Evolutionary conservation across 2,113 vertebrate species (phyloP).

Genomic region (Dicentrarchus labrax): DNA sequence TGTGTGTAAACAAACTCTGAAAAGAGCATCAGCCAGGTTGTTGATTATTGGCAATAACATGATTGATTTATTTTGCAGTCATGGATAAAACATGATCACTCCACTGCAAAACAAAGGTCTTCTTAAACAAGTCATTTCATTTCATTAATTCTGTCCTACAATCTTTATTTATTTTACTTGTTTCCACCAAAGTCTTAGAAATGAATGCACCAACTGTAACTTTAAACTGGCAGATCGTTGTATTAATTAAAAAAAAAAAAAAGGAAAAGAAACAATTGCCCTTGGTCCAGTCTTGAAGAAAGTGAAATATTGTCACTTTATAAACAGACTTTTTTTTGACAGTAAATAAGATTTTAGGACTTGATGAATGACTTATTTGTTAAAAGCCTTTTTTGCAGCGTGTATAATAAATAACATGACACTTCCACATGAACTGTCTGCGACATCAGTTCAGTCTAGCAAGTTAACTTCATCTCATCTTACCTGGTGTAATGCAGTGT

Average conservation of each 20-base stretch:
- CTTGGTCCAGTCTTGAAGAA: conserved; percentile 1
- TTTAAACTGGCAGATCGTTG: conserved; percentile 23
- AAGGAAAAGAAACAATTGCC: conserved; percentile 14
- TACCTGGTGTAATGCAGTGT: conserved; percentile 48
- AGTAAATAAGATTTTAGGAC: conserved; percentile 44
- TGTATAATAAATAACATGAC: conserved; percentile 68
- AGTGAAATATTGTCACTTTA: conserved; percentile 12
- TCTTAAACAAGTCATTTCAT: conserved; percentile 31
- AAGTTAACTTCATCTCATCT: conserved; percentile 30
- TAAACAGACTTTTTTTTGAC: neutral
- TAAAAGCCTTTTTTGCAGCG: conserved; percentile 47
- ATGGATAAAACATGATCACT: conserved; percentile 73
- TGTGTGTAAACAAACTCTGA: conserved; percentile 84
- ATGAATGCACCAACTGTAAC: conserved; percentile 2
- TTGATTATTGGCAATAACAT: conserved; percentile 76
- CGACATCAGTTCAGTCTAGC: conserved; percentile 52
- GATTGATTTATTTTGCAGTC: conserved; percentile 70
- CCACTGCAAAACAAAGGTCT: conserved; percentile 45
- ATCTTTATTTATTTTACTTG: neutral
- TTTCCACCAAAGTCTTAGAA: conserved; percentile 12
- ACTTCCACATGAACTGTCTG: conserved; percentile 29
- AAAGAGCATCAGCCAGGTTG: conserved; percentile 77
- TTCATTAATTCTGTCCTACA: conserved; percentile 13
- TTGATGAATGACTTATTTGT: conserved; percentile 20
- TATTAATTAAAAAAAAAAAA: conserved; percentile 11